Evolutionary conservation across 2,113 vertebrate genomes (phyloP), one percentile per base, ranked within the genome.

Genomic region (Pyxicephalus adspersus): DNA sequence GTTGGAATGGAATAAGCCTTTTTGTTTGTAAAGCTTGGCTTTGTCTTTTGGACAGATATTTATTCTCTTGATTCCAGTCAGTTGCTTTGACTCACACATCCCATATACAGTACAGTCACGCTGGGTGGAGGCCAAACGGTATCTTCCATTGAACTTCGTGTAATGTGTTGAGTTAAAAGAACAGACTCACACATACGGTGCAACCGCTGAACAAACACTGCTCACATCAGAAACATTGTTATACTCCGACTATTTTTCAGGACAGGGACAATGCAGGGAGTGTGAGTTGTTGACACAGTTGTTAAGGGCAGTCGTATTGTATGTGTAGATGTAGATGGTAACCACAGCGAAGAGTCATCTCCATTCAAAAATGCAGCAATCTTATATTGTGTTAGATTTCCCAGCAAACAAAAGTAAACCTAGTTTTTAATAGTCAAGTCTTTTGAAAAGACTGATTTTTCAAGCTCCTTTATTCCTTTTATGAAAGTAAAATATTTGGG

Each of bases 71-170:
- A 7, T 85, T 86, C 85, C 85, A 83, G 85, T 74, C 66, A 58
- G 76, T 85, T 76, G 85, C 86, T 84, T 60, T 1, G 70, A 28
- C 84, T 80, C 76, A 23, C 84, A 83, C 74, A 86, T 89, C 85
- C 86, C 87, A 84, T 80, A 76, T 86, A 89, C 86, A 80, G 57
- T 71, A 50, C 26, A 73, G 67, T 87, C 89, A 89, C 4, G 16
- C 50, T 60, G 45, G 80, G 61, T 65, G 58, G 68, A 74, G 77
- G 86, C 83, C 81, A 79, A 84, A 83, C 83, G 85, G 83, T 0
- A 0, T 81, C 64, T 85, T 85, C 82, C 83, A 86, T 86, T 83
- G 67, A 0, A 0, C 73, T 83, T 50, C 72, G 58, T 78, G 19
- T 0, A 28, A 60, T 78, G 23, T 86, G 87, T 87, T 84, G 85